phyloP scores from a whole-genome alignment of 2,797 vertebrate genomes.

The Rhyacichthys aspro region DNA sequence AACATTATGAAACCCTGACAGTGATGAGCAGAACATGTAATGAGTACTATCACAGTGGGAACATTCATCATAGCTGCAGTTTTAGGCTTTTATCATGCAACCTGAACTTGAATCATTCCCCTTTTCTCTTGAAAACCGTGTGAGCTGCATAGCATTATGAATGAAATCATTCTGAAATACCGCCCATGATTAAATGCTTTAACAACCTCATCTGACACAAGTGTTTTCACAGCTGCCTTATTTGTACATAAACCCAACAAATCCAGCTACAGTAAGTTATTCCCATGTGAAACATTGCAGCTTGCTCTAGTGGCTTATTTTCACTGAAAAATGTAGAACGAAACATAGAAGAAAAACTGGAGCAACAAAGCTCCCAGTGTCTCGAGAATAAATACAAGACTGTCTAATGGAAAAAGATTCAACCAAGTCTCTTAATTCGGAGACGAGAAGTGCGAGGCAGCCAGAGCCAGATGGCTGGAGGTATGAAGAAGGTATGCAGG shows the following conservation, averaged over 20 bases:
- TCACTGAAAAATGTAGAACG: slow-evolving; percentile 46
- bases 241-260: slow-evolving; percentile 55
- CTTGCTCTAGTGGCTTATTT: slow-evolving; percentile 56
- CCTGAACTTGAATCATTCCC: slow-evolving; percentile 27
- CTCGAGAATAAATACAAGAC: slow-evolving; percentile 67
- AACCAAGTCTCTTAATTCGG: slow-evolving; percentile 67
- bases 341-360: slow-evolving; percentile 29
- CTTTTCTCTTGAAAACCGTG: slow-evolving; percentile 23
- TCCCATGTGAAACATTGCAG: slow-evolving; percentile 52
- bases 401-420: slow-evolving; percentile 67
- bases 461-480: slow-evolving; percentile 73
- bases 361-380: slow-evolving; percentile 65
- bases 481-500: slow-evolving; percentile 75
- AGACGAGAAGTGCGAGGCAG: slow-evolving; percentile 59
- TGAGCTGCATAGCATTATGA: slow-evolving; percentile 32
- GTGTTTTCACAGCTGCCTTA: slow-evolving; percentile 67
- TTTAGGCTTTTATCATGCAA: slow-evolving; percentile 38
- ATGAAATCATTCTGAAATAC: slow-evolving; percentile 47
- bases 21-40: slow-evolving; percentile 59
- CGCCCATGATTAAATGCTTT: slow-evolving; percentile 14
- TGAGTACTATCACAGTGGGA: slow-evolving; percentile 59
- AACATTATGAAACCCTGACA: slow-evolving; percentile 60
- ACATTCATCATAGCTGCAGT: slow-evolving; percentile 29
- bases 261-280: slow-evolving; percentile 55
- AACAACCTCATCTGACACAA: slow-evolving; percentile 36